Evolutionary conservation across 2,113 vertebrate genomes (phyloP), one percentile per base, ranked within the genome.

Genomic region (Gasterosteus nipponicus): DNA sequence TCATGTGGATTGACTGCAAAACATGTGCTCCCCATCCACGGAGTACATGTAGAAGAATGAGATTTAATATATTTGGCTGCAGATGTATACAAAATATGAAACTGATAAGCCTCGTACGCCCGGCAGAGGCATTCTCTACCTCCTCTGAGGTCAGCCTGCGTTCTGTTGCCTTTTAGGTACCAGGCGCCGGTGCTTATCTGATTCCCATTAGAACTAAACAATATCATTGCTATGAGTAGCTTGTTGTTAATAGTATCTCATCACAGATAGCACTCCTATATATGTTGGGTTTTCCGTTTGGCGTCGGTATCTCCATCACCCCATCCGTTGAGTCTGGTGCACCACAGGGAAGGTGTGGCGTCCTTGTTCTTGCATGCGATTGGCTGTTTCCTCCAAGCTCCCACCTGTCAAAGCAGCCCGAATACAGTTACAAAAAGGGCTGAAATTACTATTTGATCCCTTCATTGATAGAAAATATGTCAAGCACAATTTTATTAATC

Each of bases 71-170:
- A 10, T 73, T 16, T 51, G 62, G 73, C 77, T 69, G 67, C 85
- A 69, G 83, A 73, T 39, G 2, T 54, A 68, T 54, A 54, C 78
- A 18, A 47, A 79, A 49, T 56, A 31, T 31, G 26, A 38, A 26
- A 71, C 64, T 51, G 86, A 89, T 82, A 84, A 86, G 81, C 41
- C 7, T 69, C 74, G 73, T 26, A 8, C 29, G 61, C 26, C 57
- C 54, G 14, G 69, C 46, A 15, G 33, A 75, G 44, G 69, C 76
- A 81, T 84, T 83, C 59, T 4, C 51, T 22, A 22, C 22, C 53
- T 54, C 22, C 53, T 47, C 31, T 15, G 73, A 39, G 65, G 56
- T 73, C 59, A 39, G 68, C 69, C 64, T 70, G 77, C 31, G 35
- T 59, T 67, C 10, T 26, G 15, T 15, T 51, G 22, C 49, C 59